Conservation (phyloP, 2,888 invertebrate genomes). For the Physocephala rufipes region DNA sequence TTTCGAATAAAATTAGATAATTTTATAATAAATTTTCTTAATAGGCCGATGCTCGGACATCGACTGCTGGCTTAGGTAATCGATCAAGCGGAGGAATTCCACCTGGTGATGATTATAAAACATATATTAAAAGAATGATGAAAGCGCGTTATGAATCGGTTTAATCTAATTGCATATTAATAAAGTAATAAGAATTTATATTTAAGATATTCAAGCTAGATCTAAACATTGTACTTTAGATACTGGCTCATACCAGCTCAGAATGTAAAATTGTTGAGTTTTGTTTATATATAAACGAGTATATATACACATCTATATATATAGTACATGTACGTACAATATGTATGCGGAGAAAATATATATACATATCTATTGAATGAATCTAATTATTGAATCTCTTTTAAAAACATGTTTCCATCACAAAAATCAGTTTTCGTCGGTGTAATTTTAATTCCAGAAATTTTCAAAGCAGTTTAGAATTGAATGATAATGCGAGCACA, state of each 20-base stretch:
- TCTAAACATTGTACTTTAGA: slow-evolving; percentile 5
- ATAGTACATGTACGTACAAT: neutral
- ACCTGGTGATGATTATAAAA: slow-evolving; percentile 65
- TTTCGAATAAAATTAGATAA: neutral
- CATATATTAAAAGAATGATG: slow-evolving; percentile 67
- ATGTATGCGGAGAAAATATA: neutral
- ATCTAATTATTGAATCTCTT: too few species aligned
- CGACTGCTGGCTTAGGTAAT: slow-evolving; percentile 87
- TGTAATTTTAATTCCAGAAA: neutral
- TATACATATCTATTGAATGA: too few species aligned
- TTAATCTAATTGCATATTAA: slow-evolving; percentile 44
- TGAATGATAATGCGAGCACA: too few species aligned
- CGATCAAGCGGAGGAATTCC: slow-evolving; percentile 65
- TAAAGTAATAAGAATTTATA: slow-evolving; percentile 1
- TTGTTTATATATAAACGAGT: neutral
- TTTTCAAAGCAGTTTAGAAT: too few species aligned
- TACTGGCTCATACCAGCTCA: too few species aligned
- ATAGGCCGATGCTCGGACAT: slow-evolving; percentile 67
- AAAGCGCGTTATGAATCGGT: slow-evolving; percentile 65
- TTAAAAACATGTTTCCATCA: neutral
- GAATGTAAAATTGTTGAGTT: neutral
- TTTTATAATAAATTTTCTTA: slow-evolving; percentile 6
- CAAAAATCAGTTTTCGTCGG: neutral
- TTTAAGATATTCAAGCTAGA: slow-evolving; percentile 20
- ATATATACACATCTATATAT: neutral